These are phyloP conservation scores for Homarus americanus DNA, from an alignment of 1,140 invertebrate genomes.

Conservation along the genomic window DNA sequence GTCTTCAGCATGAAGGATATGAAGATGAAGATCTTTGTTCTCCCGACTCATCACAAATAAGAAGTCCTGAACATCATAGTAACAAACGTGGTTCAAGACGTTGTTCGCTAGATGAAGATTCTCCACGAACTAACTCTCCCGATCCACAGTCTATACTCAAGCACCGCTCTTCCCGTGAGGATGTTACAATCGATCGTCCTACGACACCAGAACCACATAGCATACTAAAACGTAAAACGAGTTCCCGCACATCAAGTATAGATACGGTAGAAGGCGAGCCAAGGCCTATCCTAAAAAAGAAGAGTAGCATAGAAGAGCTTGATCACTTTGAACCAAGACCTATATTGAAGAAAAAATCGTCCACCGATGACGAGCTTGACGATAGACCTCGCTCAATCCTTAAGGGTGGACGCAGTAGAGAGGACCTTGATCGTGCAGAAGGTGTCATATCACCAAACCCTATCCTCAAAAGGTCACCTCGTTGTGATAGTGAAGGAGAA, in stretches of 20 bases:
- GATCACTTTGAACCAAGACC: conserved; percentile 81
- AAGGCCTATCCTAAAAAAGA: conserved; percentile 89
- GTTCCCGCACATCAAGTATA: conserved; percentile 68
- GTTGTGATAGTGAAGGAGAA: conserved; percentile 73
- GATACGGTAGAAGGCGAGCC: conserved; percentile 79
- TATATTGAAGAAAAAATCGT: conserved; percentile 91
- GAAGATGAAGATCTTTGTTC: conserved; percentile 50
- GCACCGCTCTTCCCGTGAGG: conserved; percentile 82
- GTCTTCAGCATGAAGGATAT: conserved; percentile 37
- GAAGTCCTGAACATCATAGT: conserved; percentile 57
- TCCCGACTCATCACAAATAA: conserved; percentile 44
- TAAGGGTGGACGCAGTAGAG: conserved; percentile 84
- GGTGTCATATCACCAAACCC: conserved; percentile 71
- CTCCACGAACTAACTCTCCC: conserved; percentile 48
- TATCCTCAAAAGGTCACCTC: conserved; percentile 65
- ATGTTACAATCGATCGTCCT: conserved; percentile 79
- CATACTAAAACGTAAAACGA: conserved; percentile 78
- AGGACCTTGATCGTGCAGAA: conserved; percentile 75
- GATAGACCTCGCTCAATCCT: conserved; percentile 87
- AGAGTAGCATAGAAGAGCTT: conserved; percentile 77
- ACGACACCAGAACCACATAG: conserved; percentile 77
- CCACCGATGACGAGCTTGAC: conserved; percentile 86
- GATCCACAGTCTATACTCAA: conserved; percentile 85
- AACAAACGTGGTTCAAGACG: conserved; percentile 55
- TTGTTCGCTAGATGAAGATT: conserved; percentile 62